Conservation (phyloP, 2,113 vertebrate species). For the Circaetus cinerascens region DNA sequence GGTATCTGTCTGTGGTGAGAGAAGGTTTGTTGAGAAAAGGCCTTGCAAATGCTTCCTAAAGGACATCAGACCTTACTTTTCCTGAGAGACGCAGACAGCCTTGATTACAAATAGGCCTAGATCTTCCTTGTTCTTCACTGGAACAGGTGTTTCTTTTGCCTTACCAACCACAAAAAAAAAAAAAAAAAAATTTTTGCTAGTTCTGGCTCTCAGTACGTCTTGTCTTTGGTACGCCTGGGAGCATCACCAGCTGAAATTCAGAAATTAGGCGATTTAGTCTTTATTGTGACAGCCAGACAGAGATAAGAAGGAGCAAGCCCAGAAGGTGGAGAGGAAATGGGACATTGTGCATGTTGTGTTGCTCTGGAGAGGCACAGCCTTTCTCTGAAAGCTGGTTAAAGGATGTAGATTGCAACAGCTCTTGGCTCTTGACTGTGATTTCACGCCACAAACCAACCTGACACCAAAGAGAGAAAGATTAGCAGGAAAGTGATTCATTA, state of each 20-base stretch:
- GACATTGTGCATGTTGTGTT: accelerated
- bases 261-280: neutral
- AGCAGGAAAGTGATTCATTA: neutral
- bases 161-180: neutral
- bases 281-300: neutral
- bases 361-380: neutral
- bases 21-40: slow-evolving; percentile 59
- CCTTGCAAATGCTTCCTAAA: slow-evolving; percentile 40
- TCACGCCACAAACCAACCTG: neutral
- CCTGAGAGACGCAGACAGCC: neutral
- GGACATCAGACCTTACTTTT: slow-evolving; percentile 47
- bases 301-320: neutral
- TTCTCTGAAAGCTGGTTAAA: neutral
- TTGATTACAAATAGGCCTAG: slow-evolving; percentile 5
- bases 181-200: neutral
- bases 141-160: neutral
- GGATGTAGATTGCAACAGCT: neutral
- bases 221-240: neutral
- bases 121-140: neutral
- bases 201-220: neutral
- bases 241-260: neutral
- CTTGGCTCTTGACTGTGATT: neutral
- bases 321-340: neutral
- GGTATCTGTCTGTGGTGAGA: slow-evolving; percentile 57
- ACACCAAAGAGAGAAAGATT: neutral